Conservation (phyloP, 2,888 invertebrate genomes). For the Idaea biselata region DNA sequence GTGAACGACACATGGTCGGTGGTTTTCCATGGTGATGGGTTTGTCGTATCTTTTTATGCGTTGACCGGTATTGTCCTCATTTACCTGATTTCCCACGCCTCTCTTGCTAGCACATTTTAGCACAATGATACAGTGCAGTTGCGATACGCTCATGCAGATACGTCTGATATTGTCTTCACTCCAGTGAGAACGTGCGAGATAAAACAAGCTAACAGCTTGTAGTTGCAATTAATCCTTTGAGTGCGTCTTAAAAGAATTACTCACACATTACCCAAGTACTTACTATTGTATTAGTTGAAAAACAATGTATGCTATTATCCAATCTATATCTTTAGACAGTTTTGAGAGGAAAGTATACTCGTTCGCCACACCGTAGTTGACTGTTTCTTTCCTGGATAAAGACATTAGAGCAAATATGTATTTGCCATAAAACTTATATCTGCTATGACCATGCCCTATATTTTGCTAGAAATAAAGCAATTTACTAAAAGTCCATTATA, state of each 20-base stretch:
- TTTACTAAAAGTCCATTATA: conserved; percentile 4
- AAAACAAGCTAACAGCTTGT: background rate
- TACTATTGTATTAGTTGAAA: too few species aligned
- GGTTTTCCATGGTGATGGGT: conserved; percentile 54
- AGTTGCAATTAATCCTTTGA: background rate
- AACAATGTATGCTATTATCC: too few species aligned
- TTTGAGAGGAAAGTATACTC: too few species aligned
- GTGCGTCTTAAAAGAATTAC: background rate
- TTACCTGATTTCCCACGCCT: conserved; percentile 55
- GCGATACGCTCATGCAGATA: conserved; percentile 17
- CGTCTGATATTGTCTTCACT: background rate
- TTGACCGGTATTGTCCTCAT: conserved; percentile 49
- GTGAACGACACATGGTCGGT: conserved; percentile 53
- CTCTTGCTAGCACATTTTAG: conserved; percentile 24
- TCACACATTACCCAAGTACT: too few species aligned
- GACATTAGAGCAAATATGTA: too few species aligned
- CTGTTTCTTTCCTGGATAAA: too few species aligned
- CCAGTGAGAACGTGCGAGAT: conserved; percentile 5
- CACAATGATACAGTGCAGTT: conserved; percentile 14
- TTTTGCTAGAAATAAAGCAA: too few species aligned
- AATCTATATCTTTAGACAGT: too few species aligned
- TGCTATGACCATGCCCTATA: too few species aligned
- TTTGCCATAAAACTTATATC: too few species aligned
- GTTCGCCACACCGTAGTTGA: too few species aligned
- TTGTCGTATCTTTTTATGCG: conserved; percentile 67